Conservation (phyloP, 2,113 vertebrate species). For the Podarcis cretensis region DNA sequence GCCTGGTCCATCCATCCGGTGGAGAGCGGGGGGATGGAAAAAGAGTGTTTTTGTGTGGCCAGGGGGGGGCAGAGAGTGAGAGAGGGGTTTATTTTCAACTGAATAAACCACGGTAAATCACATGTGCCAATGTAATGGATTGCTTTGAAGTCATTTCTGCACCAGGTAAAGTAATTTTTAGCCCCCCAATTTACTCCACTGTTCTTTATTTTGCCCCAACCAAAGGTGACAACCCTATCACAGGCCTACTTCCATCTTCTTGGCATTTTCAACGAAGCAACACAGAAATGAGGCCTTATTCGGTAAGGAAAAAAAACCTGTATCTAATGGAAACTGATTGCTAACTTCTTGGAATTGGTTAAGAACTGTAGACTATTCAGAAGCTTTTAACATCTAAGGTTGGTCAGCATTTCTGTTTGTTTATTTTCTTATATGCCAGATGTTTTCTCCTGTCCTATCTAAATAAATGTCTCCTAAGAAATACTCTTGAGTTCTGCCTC, state of each 20-base stretch:
- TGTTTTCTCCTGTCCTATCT: background rate
- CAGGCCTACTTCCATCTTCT: background rate
- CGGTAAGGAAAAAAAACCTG: too few relatives aligned
- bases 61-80: too few relatives aligned
- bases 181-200: too few relatives aligned
- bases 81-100: too few relatives aligned
- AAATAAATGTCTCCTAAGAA: background rate
- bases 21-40: too few relatives aligned
- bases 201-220: too few relatives aligned
- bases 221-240: background rate
- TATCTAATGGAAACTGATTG: background rate
- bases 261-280: background rate
- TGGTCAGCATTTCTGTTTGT: background rate
- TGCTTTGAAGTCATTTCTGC: too few relatives aligned
- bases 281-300: background rate
- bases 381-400: background rate
- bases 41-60: too few relatives aligned
- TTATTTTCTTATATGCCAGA: background rate
- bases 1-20: too few relatives aligned
- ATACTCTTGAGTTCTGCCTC: background rate
- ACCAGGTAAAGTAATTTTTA: too few relatives aligned
- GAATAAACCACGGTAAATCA: too few relatives aligned
- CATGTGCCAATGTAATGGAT: too few relatives aligned
- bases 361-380: background rate
- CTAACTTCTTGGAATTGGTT: background rate